Conservation (phyloP, 2,888 invertebrate genomes). For the Bembecia ichneumoniformis region DNA sequence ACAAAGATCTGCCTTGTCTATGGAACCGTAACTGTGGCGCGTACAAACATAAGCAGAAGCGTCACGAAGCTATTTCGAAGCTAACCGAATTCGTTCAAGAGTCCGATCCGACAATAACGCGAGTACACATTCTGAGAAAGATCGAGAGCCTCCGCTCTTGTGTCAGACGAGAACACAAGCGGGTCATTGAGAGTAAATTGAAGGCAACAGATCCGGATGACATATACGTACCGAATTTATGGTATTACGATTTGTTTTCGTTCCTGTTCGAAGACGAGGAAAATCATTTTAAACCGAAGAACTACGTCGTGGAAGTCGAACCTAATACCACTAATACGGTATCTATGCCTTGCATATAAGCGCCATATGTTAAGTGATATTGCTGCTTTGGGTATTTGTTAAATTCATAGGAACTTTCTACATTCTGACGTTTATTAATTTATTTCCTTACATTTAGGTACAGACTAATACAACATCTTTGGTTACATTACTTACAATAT, state of each 20-base stretch:
- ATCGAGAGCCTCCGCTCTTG: slow-evolving; percentile 60
- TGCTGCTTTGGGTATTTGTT: too few species aligned
- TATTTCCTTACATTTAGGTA: too few species aligned
- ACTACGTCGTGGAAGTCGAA: not conserved
- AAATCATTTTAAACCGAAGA: not conserved
- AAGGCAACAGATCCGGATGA: slow-evolving; percentile 29
- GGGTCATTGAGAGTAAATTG: slow-evolving; percentile 35
- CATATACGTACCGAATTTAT: slow-evolving; percentile 42
- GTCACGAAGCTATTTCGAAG: slow-evolving; percentile 44
- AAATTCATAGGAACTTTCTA: too few species aligned
- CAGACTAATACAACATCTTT: too few species aligned
- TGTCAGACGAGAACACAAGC: slow-evolving; percentile 47
- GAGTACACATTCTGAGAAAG: slow-evolving; percentile 53
- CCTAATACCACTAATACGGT: not conserved
- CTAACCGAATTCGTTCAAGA: slow-evolving; percentile 46
- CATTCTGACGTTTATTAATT: too few species aligned
- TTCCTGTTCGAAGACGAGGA: slow-evolving; percentile 37
- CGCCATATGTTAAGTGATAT: too few species aligned
- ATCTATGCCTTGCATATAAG: not conserved
- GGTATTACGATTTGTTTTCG: slow-evolving; percentile 49
- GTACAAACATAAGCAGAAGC: slow-evolving; percentile 43
- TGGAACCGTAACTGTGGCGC: slow-evolving; percentile 39
- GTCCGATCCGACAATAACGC: slow-evolving; percentile 45
- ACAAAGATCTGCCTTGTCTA: slow-evolving; percentile 42
- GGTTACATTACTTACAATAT: too few species aligned